Conservation (phyloP, 2,888 invertebrate species). For the Hartigia nigra region DNA sequence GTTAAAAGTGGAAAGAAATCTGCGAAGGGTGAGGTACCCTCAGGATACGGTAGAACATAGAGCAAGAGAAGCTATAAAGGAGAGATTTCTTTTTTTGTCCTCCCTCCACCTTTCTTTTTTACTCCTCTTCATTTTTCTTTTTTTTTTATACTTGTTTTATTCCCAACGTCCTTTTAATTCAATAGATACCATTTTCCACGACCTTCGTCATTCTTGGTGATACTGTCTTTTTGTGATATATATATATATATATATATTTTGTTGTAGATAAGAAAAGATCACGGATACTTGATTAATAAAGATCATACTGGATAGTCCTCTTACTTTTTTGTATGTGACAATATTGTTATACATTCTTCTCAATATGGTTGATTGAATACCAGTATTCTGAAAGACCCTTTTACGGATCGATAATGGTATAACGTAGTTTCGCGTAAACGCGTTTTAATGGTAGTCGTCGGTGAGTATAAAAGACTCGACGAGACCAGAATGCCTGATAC, state of each 20-base stretch:
- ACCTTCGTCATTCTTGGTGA: background rate
- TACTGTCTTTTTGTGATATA: background rate
- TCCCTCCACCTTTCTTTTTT: conserved; percentile 24
- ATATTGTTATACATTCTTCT: background rate
- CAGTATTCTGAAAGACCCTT: background rate
- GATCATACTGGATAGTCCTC: background rate
- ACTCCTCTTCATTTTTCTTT: background rate
- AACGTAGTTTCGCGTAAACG: background rate
- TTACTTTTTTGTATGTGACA: background rate
- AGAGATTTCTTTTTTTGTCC: conserved; percentile 36
- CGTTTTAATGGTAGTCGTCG: background rate
- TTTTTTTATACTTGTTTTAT: conserved; percentile 40
- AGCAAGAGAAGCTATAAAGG: conserved; percentile 33
- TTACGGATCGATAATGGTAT: background rate
- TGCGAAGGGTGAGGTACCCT: background rate
- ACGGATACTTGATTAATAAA: background rate
- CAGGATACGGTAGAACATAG: background rate
- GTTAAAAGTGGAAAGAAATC: background rate
- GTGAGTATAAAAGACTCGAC: background rate
- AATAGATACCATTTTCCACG: conserved; percentile 54
- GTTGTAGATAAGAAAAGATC: background rate
- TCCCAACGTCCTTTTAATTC: conserved; percentile 61
- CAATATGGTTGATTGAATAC: background rate
- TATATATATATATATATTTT: no score
- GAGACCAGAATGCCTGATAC: background rate